Base-by-base conservation (phyloP, 2,797 vertebrate genomes). In the Thunnus albacares region DNA sequence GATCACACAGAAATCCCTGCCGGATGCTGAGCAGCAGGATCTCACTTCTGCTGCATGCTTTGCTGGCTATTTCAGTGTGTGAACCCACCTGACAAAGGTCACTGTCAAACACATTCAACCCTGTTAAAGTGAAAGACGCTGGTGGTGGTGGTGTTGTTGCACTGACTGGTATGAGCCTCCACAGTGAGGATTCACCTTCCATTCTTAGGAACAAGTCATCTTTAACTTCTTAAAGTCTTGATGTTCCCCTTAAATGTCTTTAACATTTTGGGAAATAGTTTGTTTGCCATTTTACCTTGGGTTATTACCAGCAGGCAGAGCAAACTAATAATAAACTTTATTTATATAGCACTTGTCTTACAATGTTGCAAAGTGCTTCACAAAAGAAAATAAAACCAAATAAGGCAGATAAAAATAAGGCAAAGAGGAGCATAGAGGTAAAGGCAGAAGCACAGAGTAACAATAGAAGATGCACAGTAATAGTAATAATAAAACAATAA, bases 41-140 rank as follows among this genome's bases (percentile, higher is more conserved):
- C 14, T 47, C 30, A 10, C 30, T 61, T 56, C 30, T 62, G 65
- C 63, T 57, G 59, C 71, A 28, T 68, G 59, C 33, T 56, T 28
- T 9, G 3, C 1, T 43, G 60, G 43, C 49, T 74, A 67, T 84
- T 82, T 82, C 41, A 65, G 71, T 58, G 75, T 11, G 64, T 75
- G 71, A 88, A 59, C 71, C 38, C 15, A 51, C 22, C 43, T 8
- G 47, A 75, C 24, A 80, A 78, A 86, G 81, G 82, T 81, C 64
- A 68, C 55, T 60, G 64, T 60, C 24, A 30, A 56, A 72, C 70
- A 73, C 41, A 26, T 24, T 35, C 6, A 13, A 0, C 13, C 1
- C 14, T 59, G 52, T 74, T 28, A 18, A 14, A 56, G 24, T 28
- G 38, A 26, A 28, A 71, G 6, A 60, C 26, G 22, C 52, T 43